Percentiles rank a stretch among this genome's conserved stretches.
Evolutionary conservation across 92 coral and sea anemone species (phyloP).

Genomic region (Epizoanthus fatuus): DNA sequence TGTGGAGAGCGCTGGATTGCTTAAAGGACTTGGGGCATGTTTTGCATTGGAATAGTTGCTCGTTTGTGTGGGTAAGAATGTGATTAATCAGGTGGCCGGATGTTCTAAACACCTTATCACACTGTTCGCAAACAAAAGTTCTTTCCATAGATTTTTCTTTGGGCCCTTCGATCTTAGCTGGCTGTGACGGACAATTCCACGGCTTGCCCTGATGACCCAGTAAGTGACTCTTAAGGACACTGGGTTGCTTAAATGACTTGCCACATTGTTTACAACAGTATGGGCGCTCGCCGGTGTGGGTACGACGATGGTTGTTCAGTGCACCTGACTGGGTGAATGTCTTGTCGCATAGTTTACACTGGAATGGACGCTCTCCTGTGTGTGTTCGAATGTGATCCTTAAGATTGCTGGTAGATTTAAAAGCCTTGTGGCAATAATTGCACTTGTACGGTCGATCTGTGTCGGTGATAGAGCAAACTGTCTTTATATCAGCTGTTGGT

Average conservation of each 20-base stretch:
- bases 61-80: slow-evolving; percentile 10
- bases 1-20: slow-evolving; percentile 25
- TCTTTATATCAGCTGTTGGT: too few relatives aligned
- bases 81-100: slow-evolving; percentile 1
- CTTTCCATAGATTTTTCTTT: background rate
- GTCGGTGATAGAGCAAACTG: background rate
- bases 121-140: slow-evolving; percentile 20
- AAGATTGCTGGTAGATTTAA: background rate
- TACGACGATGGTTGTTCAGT: background rate
- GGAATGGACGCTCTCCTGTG: slow-evolving; percentile 7
- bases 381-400: slow-evolving; percentile 4
- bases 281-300: background rate
- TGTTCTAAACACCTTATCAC: slow-evolving; percentile 18
- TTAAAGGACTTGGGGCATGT: slow-evolving; percentile 26
- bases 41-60: slow-evolving; percentile 12
- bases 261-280: slow-evolving; percentile 14
- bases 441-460: background rate
- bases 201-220: background rate
- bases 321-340: slow-evolving; percentile 10
- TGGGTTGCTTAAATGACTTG: slow-evolving; percentile 12
- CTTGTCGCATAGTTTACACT: background rate
- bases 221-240: slow-evolving; percentile 4
- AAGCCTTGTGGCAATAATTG: background rate
- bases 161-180: background rate
- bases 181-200: background rate